Conservation (phyloP, 1,140 invertebrate species). For the Diorhabda elongata region DNA sequence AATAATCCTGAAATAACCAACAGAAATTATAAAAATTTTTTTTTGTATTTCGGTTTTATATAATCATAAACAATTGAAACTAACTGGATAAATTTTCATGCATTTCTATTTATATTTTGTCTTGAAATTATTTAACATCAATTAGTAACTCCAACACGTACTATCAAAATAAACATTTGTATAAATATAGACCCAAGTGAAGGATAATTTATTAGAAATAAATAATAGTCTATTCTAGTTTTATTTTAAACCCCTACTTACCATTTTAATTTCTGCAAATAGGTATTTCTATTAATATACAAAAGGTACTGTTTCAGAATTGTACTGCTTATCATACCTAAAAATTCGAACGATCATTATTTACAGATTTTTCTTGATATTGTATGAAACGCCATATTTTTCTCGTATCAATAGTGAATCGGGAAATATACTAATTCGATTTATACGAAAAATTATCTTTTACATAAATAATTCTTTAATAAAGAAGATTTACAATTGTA, state of each 20-base stretch:
- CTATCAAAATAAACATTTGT: too few species aligned
- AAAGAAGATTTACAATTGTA: not conserved
- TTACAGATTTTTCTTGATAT: not conserved
- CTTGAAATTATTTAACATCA: too few species aligned
- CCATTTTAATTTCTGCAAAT: conserved; percentile 18
- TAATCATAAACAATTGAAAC: too few species aligned
- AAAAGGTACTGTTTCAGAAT: conserved; percentile 17
- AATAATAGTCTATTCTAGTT: not conserved
- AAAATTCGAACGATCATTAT: not conserved
- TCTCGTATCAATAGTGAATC: not conserved
- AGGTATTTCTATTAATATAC: conserved; percentile 17
- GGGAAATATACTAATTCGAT: not conserved
- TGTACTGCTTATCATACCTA: conserved; percentile 19
- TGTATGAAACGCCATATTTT: not conserved
- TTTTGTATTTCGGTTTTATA: too few species aligned
- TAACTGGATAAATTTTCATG: too few species aligned
- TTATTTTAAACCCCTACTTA: conserved; percentile 6
- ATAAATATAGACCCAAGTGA: too few species aligned
- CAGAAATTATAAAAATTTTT: too few species aligned
- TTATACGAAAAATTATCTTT: not conserved
- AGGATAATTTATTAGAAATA: too few species aligned
- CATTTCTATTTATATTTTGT: too few species aligned
- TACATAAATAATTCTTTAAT: not conserved
- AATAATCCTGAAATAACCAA: too few species aligned
- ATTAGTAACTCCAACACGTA: too few species aligned